Percentiles rank a stretch among this genome's conserved stretches.
Conservation (phyloP, 2,113 vertebrate genomes). For the Dromaius novaehollandiae region DNA sequence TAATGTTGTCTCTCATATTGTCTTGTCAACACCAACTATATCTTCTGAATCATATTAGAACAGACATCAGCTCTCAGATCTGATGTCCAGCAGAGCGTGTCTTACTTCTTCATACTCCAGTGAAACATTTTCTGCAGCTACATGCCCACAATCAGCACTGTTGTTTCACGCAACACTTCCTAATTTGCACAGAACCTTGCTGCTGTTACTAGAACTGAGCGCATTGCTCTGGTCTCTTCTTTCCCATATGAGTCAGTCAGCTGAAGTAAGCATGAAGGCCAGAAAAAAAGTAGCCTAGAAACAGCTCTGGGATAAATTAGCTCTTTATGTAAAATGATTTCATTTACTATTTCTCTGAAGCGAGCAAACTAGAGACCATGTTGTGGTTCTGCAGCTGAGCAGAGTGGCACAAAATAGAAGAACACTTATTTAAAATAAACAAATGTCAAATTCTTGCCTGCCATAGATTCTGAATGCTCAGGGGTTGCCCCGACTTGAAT, state of each 20-base stretch:
- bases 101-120: neutral
- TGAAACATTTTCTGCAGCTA: neutral
- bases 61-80: neutral
- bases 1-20: neutral
- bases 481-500: neutral
- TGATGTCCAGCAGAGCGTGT: neutral
- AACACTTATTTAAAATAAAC: neutral
- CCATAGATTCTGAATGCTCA: neutral
- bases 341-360: neutral
- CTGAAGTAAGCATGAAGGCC: neutral
- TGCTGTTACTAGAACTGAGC: neutral
- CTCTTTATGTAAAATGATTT: neutral
- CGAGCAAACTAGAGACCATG: neutral
- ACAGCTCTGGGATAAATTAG: slow-evolving; percentile 10
- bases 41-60: neutral
- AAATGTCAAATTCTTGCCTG: neutral
- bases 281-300: neutral
- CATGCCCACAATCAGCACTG: neutral
- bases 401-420: neutral
- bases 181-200: neutral
- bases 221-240: neutral
- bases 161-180: neutral
- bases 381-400: neutral
- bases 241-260: neutral
- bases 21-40: neutral